These are phyloP conservation scores for Acanthisitta chloris DNA, from an alignment of 2,113 vertebrate species.

Conservation along the genomic window DNA sequence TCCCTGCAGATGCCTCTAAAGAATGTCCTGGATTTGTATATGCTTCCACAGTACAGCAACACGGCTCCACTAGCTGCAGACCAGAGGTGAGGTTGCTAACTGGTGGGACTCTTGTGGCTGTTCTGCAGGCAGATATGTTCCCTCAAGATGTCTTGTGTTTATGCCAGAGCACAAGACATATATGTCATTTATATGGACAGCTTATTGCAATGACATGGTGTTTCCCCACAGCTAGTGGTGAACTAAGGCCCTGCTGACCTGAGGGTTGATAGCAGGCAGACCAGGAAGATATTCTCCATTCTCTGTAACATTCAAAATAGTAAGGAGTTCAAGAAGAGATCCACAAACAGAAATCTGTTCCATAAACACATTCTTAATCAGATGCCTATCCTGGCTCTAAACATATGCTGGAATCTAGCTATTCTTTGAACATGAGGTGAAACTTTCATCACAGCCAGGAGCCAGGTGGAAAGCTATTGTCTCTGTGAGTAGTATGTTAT, in stretches of 20 bases:
- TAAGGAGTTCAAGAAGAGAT: neutral
- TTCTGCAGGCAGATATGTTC: neutral
- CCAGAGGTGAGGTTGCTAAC: neutral
- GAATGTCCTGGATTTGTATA: neutral
- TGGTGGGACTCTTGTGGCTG: neutral
- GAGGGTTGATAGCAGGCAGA: neutral
- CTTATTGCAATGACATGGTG: neutral
- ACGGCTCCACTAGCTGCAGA: neutral
- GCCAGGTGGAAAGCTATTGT: neutral
- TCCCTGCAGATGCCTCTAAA: neutral
- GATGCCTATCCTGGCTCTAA: neutral
- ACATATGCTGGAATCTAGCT: neutral
- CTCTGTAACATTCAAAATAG: neutral
- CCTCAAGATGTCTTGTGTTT: neutral
- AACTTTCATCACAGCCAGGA: neutral
- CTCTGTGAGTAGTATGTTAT: neutral
- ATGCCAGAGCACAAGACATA: neutral
- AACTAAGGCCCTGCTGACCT: neutral
- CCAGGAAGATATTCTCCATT: neutral
- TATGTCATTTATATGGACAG: neutral
- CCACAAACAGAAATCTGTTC: neutral
- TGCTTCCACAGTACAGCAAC: neutral
- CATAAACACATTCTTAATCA: neutral
- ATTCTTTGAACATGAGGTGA: neutral
- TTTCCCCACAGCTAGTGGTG: neutral